Percentiles rank a stretch among this genome's conserved stretches.
phyloP scores from a whole-genome alignment of 2,113 vertebrate genomes.

The Toxotes chatareus region DNA sequence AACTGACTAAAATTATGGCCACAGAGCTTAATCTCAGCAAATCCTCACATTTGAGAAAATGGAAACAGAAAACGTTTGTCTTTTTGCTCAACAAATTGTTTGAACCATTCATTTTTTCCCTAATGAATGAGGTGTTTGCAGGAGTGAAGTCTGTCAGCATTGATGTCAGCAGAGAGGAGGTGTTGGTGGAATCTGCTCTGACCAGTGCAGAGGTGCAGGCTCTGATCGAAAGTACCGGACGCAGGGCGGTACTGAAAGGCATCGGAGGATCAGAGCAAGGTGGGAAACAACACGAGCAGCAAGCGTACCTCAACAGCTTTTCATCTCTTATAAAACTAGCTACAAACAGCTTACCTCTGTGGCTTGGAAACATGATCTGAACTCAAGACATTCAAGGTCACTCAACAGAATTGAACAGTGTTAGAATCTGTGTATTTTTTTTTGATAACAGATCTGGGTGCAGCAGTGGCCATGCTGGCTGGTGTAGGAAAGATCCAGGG shows the following conservation, averaged over 20 bases:
- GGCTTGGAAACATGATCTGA: background rate
- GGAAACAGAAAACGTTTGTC: too few species aligned
- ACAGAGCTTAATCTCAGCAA: background rate
- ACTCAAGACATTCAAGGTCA: background rate
- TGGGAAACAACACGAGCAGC: conserved; percentile 57
- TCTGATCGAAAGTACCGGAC: conserved; percentile 88
- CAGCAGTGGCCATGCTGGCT: conserved; percentile 89
- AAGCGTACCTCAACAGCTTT: background rate
- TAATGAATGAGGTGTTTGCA: conserved; percentile 47
- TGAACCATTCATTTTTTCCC: background rate
- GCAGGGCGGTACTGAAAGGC: conserved; percentile 89
- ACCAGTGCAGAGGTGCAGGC: conserved; percentile 84
- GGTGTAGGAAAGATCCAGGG: conserved; percentile 82
- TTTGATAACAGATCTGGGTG: conserved; percentile 81
- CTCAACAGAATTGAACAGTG: too few species aligned
- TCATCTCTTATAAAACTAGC: background rate
- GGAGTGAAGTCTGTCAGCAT: conserved; percentile 85
- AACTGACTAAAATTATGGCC: too few species aligned
- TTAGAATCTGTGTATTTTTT: background rate
- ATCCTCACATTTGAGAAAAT: too few species aligned
- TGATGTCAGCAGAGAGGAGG: conserved; percentile 83
- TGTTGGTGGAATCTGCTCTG: conserved; percentile 88
- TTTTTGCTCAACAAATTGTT: background rate
- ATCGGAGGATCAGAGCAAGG: conserved; percentile 83
- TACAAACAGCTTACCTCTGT: background rate